phyloP scores from a whole-genome alignment of 2,113 vertebrate species.

The Bungarus multicinctus region DNA sequence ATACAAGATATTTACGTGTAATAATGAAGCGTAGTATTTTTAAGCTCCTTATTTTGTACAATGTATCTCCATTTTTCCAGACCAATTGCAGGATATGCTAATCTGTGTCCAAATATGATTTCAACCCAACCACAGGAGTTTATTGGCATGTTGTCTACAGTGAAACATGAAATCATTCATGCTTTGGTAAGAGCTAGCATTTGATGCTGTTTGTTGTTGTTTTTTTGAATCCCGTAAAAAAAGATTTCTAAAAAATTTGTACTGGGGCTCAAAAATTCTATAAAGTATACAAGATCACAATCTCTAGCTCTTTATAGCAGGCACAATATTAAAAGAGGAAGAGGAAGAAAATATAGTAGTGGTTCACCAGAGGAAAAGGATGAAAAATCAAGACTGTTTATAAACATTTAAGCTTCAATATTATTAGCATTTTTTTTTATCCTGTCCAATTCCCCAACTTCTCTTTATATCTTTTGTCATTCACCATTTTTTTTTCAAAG shows the following conservation, averaged over 20 bases:
- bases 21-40: not conserved
- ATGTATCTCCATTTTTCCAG: conserved; percentile 65
- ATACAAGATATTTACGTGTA: not conserved
- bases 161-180: conserved; percentile 97
- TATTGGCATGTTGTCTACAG: conserved; percentile 92
- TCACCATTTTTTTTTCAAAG: not conserved
- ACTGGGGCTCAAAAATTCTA: not conserved
- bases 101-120: conserved; percentile 96
- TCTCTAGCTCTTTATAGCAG: not conserved
- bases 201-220: not conserved
- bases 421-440: not conserved
- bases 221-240: not conserved
- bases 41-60: not conserved
- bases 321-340: not conserved
- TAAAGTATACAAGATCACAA: not conserved
- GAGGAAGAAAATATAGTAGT: not conserved
- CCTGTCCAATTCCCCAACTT: not conserved
- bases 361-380: not conserved
- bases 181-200: conserved; percentile 80
- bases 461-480: not conserved
- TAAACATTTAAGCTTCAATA: not conserved
- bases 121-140: conserved; percentile 93
- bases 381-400: not conserved
- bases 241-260: not conserved
- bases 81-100: conserved; percentile 94